phyloP scores from a whole-genome alignment of 2,888 invertebrate species.

The Notodonta dromedarius region DNA sequence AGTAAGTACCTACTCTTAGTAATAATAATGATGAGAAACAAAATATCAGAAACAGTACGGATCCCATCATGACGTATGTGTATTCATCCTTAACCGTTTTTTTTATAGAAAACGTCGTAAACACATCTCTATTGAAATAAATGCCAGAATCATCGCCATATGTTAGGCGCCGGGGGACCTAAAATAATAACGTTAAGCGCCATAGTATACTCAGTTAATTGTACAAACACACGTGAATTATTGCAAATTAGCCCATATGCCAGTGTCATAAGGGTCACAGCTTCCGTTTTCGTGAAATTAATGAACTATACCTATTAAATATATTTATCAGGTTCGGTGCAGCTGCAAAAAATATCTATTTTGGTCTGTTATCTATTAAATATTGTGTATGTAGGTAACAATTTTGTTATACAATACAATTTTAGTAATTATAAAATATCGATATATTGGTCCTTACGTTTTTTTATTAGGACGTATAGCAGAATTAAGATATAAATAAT shows the following conservation, averaged over 20 bases:
- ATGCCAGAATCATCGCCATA: slow-evolving; percentile 61
- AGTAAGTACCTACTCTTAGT: too few relatives aligned
- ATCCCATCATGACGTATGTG: slow-evolving; percentile 10
- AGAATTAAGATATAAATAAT: too few relatives aligned
- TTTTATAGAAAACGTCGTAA: slow-evolving; percentile 53
- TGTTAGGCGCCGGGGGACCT: slow-evolving; percentile 76
- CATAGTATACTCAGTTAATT: slow-evolving; percentile 25
- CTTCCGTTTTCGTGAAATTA: too few relatives aligned
- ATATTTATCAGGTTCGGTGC: background rate
- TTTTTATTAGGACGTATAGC: too few relatives aligned
- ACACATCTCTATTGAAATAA: slow-evolving; percentile 52
- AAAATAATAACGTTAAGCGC: slow-evolving; percentile 62
- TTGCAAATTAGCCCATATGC: background rate
- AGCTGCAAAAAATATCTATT: slow-evolving; percentile 12
- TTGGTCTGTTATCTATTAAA: slow-evolving; percentile 7
- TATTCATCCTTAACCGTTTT: slow-evolving; percentile 30
- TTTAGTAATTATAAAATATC: too few relatives aligned
- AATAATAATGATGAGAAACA: too few relatives aligned
- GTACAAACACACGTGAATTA: too few relatives aligned
- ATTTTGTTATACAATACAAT: too few relatives aligned
- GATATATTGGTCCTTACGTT: too few relatives aligned
- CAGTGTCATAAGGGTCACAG: too few relatives aligned
- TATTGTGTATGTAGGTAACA: too few relatives aligned
- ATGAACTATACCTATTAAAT: background rate
- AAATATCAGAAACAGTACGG: slow-evolving; percentile 15